Percentiles rank a stretch among this genome's conserved stretches.
These are phyloP conservation scores for Drosophila ananassae DNA, from an alignment of 1,140 invertebrate species.

Conservation along the genomic window DNA sequence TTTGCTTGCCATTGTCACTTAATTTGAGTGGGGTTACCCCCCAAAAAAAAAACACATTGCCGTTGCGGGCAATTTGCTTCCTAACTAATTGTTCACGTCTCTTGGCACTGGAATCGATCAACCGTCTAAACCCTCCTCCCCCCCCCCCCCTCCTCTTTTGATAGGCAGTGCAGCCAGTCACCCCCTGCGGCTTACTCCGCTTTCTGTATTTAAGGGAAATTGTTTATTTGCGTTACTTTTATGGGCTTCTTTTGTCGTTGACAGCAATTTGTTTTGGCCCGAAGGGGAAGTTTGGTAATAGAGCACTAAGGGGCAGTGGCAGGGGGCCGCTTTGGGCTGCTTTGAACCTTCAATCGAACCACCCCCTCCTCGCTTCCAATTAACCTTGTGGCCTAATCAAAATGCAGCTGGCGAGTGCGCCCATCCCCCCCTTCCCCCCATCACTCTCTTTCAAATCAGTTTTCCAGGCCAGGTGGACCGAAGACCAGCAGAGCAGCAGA, in stretches of 20 bases:
- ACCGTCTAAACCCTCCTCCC: conserved; percentile 26
- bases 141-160: not conserved
- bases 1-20: conserved; percentile 72
- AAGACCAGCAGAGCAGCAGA: conserved; percentile 38
- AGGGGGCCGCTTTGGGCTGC: not conserved
- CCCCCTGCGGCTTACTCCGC: conserved; percentile 31
- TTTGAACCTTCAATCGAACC: not conserved
- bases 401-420: conserved; percentile 54
- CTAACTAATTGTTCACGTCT: conserved; percentile 63
- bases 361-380: conserved; percentile 63
- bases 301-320: conserved; percentile 9
- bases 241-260: conserved; percentile 63
- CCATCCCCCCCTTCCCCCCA: no score
- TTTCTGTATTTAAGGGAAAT: conserved; percentile 71
- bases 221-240: conserved; percentile 76
- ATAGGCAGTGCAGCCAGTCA: not conserved
- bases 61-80: conserved; percentile 67
- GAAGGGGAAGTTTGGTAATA: conserved; percentile 30
- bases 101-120: conserved; percentile 59
- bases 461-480: conserved; percentile 3
- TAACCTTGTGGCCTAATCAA: conserved; percentile 78
- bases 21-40: conserved; percentile 62
- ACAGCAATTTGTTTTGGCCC: conserved; percentile 67
- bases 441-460: conserved; percentile 19
- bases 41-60: conserved; percentile 8